Evolutionary conservation across 2,888 invertebrate species (phyloP).

Genomic region (Philereme transversata): DNA sequence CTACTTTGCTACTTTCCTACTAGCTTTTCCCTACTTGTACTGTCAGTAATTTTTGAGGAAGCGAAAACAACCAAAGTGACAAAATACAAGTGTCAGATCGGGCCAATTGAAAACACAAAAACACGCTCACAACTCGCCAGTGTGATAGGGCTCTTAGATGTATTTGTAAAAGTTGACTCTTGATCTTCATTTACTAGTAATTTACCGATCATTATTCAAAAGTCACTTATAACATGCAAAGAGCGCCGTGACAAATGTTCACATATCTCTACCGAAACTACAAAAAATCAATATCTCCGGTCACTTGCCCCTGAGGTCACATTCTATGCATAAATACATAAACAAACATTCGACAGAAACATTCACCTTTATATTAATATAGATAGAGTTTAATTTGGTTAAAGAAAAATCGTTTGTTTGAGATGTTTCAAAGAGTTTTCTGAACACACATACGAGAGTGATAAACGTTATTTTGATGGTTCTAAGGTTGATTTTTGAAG

Average conservation of each 20-base stretch:
- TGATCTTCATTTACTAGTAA: not conserved
- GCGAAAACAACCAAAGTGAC: no score
- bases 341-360: constrained; percentile 28
- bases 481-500: constrained; percentile 43
- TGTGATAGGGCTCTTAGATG: no score
- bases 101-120: no score
- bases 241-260: constrained; percentile 47
- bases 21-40: no score
- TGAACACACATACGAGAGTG: not conserved
- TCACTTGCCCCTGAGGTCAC: constrained; percentile 61
- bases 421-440: constrained; percentile 12
- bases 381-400: constrained; percentile 51
- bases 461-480: constrained; percentile 11
- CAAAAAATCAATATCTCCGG: constrained; percentile 68
- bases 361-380: constrained; percentile 40
- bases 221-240: constrained; percentile 20
- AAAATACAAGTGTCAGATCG: no score
- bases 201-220: constrained; percentile 21
- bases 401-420: constrained; percentile 17
- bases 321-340: constrained; percentile 62
- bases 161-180: no score
- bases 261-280: constrained; percentile 36
- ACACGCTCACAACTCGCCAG: no score
- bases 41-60: no score
- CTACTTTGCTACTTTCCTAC: no score